Evolutionary conservation across 2,888 invertebrate species (phyloP).

Genomic region (Chaetoderma sp.): DNA sequence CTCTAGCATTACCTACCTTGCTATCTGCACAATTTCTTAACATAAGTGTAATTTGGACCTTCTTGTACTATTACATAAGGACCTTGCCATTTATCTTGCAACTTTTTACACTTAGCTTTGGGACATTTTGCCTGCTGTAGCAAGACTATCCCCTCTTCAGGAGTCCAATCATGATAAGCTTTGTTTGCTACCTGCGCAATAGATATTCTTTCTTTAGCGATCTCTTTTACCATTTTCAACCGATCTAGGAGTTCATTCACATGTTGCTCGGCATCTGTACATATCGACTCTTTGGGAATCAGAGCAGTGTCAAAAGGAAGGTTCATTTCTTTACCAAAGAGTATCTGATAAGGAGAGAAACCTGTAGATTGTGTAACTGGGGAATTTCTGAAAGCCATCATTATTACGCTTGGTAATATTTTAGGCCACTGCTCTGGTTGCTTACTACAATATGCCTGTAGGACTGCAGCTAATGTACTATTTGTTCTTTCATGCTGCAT

Average conservation of each 20-base stretch:
- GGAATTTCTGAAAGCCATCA: background rate
- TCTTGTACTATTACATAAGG: too few species aligned
- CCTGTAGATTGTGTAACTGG: background rate
- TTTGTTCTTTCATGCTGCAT: constrained; percentile 1
- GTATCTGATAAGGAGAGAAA: background rate
- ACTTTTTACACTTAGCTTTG: too few species aligned
- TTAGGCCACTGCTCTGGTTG: background rate
- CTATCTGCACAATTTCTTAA: too few species aligned
- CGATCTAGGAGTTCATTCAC: background rate
- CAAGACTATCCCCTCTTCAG: too few species aligned
- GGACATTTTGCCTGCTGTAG: too few species aligned
- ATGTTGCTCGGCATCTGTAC: background rate
- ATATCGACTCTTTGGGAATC: background rate
- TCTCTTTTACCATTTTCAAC: background rate
- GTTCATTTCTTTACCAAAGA: background rate
- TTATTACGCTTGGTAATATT: background rate
- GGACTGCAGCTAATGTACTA: background rate
- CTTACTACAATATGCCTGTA: background rate
- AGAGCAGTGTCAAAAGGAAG: background rate
- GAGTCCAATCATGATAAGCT: background rate
- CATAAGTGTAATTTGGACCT: too few species aligned
- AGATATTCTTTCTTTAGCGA: background rate
- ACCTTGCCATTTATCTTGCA: too few species aligned
- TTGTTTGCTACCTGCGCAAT: background rate
- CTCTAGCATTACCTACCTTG: too few species aligned